Evolutionary conservation across 2,797 vertebrate species (phyloP), one percentile per base, ranked within the genome.

Genomic region (Emys orbicularis): DNA sequence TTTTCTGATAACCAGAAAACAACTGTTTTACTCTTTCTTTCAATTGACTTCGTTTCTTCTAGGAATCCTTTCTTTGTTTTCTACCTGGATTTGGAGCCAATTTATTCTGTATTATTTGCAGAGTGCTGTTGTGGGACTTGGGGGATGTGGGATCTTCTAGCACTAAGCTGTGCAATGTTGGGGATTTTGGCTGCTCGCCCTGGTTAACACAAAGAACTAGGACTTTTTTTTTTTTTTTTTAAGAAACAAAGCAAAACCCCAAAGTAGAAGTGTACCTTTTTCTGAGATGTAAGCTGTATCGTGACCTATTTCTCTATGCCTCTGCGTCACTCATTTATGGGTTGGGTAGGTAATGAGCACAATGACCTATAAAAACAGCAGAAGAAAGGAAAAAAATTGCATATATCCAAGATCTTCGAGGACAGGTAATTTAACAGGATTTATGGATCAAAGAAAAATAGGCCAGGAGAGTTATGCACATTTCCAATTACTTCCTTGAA

Each of bases 1-100:
- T 86, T 92, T 95, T 97, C 89, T 89, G 61, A 90, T 95, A 92
- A 94, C 2, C 41, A 89, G 53, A 93, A 94, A 93, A 88, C 23
- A 53, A 37, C 37, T 81, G 8, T 94, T 95, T 93, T 88, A 80
- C 47, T 74, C 8, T 83, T 91, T 85, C 76, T 84, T 94, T 57
- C 50, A 54, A 44, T 92, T 92, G 89, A 44, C 91, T 34, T 91
- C 12, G 34, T 92, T 87, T 91, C 49, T 56, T 88, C 29, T 87
- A 83, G 80, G 87, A 93, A 91, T 94, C 79, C 72, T 89, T 81
- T 79, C 87, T 83, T 83, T 61, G 44, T 79, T 96, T 89, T 52
- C 76, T 74, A 80, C 6, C 50, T 85, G 76, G 81, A 90, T 61
- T 92, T 89, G 72, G 52, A 86, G 50, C 23, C 88, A 92, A 49